Conservation (phyloP, 2,113 vertebrate species). For the Grantiella picta region DNA sequence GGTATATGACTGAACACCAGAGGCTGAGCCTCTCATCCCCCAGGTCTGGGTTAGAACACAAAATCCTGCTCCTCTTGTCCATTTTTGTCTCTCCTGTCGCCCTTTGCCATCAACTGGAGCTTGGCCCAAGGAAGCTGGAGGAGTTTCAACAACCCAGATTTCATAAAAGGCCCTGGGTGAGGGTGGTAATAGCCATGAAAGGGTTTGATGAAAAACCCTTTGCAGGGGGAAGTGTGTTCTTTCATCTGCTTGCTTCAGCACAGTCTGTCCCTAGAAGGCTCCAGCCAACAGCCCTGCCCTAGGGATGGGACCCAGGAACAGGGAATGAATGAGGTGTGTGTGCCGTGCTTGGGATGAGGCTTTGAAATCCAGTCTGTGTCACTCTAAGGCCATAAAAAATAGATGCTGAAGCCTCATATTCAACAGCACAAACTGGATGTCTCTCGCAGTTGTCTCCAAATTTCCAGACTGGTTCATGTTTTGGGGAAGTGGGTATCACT, state of each 20-base stretch:
- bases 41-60: background rate
- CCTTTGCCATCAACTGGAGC: background rate
- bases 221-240: background rate
- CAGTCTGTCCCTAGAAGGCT: constrained; percentile 20
- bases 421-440: background rate
- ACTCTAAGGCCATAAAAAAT: background rate
- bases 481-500: background rate
- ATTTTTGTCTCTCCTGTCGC: background rate
- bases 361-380: background rate
- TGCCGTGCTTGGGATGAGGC: background rate
- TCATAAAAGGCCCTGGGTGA: background rate
- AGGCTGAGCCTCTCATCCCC: background rate
- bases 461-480: background rate
- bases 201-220: background rate
- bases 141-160: background rate
- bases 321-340: background rate
- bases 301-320: background rate
- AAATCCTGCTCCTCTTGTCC: background rate
- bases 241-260: constrained; percentile 25
- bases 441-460: background rate
- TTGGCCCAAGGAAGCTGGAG: constrained; percentile 9
- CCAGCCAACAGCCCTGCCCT: constrained; percentile 39
- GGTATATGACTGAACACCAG: fast-evolving
- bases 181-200: constrained; percentile 15
- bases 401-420: background rate